Evolutionary conservation across 2,888 invertebrate species (phyloP).

Genomic region (Danaus chrysippus): DNA sequence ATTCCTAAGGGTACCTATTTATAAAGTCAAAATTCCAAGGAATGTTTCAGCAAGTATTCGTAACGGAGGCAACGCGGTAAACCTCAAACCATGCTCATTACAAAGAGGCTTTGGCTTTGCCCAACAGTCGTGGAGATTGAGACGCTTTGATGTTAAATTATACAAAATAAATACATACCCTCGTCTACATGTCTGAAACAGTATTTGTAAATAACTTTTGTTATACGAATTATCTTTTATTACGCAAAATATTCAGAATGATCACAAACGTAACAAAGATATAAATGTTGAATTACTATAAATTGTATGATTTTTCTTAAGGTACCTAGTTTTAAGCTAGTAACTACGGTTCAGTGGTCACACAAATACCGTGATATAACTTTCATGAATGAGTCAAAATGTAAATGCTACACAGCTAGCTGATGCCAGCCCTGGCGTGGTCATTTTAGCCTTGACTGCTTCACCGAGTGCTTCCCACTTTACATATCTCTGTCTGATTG

Average conservation of each 20-base stretch:
- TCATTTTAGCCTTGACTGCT: too few species aligned
- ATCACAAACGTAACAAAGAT: too few species aligned
- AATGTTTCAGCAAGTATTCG: slow-evolving; percentile 12
- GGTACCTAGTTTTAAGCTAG: too few species aligned
- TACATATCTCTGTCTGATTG: too few species aligned
- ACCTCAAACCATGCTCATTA: slow-evolving; percentile 21
- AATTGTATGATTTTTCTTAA: too few species aligned
- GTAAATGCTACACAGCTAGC: too few species aligned
- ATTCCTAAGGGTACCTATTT: not conserved
- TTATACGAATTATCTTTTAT: slow-evolving; percentile 4
- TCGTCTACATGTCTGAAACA: slow-evolving; percentile 14
- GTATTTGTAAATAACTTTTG: slow-evolving; percentile 6
- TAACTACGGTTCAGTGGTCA: too few species aligned
- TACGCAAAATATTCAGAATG: not conserved
- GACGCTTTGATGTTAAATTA: slow-evolving; percentile 25
- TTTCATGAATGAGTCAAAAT: too few species aligned
- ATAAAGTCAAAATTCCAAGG: slow-evolving; percentile 3
- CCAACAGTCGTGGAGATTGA: slow-evolving; percentile 13
- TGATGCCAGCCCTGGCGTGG: too few species aligned
- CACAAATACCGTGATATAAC: too few species aligned
- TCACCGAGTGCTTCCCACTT: too few species aligned
- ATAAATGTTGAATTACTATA: too few species aligned
- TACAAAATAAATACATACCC: slow-evolving; percentile 12
- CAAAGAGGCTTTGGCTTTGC: slow-evolving; percentile 13
- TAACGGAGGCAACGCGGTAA: slow-evolving; percentile 13